phyloP scores from a whole-genome alignment of 2,888 invertebrate species.

The Orchesellides sinensis region DNA sequence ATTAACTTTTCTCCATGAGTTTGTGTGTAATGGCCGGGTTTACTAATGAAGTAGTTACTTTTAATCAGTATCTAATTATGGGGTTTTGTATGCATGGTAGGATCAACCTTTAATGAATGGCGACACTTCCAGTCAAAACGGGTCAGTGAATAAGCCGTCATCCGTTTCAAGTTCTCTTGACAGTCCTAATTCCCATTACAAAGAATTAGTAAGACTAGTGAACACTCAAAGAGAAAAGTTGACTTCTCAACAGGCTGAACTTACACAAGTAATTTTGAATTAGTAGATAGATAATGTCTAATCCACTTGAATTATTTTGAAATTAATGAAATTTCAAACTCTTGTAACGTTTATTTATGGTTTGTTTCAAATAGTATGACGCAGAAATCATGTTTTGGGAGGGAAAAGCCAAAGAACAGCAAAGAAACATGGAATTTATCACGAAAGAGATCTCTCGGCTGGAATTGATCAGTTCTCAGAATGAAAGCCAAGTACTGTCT shows the following conservation, averaged over 20 bases:
- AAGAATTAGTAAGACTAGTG: slow-evolving; percentile 90
- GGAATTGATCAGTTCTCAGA: slow-evolving; percentile 86
- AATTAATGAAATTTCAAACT: slow-evolving; percentile 1
- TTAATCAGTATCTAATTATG: too few relatives aligned
- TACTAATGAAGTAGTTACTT: too few relatives aligned
- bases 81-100: slow-evolving; percentile 27
- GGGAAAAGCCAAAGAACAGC: slow-evolving; percentile 90
- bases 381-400: slow-evolving; percentile 95
- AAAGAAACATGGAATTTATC: slow-evolving; percentile 89
- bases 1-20: neutral
- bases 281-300: slow-evolving; percentile 3
- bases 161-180: slow-evolving; percentile 25
- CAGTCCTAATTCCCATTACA: slow-evolving; percentile 80
- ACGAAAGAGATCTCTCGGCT: slow-evolving; percentile 89
- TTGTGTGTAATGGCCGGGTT: too few relatives aligned
- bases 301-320: slow-evolving; percentile 29
- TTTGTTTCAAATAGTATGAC: slow-evolving; percentile 83
- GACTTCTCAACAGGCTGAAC: slow-evolving; percentile 91
- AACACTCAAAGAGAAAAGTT: slow-evolving; percentile 95
- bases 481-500: slow-evolving; percentile 87
- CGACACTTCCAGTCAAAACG: slow-evolving; percentile 71
- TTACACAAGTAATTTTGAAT: slow-evolving; percentile 85
- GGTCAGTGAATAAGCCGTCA: slow-evolving; percentile 58
- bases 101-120: slow-evolving; percentile 70
- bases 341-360: too few relatives aligned